These are phyloP conservation scores for Novumbra hubbsi DNA, from an alignment of 2,797 vertebrate genomes.

Conservation along the genomic window DNA sequence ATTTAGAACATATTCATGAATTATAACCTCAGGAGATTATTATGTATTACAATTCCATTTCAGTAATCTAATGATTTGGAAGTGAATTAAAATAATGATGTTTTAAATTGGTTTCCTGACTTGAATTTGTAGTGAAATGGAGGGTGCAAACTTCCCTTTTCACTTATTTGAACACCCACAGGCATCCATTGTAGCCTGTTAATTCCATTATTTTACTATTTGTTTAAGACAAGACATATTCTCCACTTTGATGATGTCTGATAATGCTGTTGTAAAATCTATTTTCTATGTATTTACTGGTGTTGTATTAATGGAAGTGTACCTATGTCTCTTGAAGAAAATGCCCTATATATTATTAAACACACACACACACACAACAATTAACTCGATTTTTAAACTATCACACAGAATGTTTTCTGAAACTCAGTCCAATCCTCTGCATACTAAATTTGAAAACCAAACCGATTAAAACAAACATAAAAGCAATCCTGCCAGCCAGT, in stretches of 20 bases:
- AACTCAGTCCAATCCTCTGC: neutral
- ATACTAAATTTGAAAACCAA: neutral
- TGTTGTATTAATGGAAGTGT: neutral
- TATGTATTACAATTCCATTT: neutral
- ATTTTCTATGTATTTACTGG: constrained; percentile 3
- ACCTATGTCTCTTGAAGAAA: neutral
- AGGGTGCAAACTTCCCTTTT: neutral
- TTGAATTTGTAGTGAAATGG: neutral
- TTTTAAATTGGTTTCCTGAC: neutral
- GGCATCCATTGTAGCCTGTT: neutral
- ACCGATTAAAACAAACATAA: neutral
- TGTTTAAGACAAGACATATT: neutral
- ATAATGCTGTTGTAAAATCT: neutral
- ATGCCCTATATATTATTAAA: neutral
- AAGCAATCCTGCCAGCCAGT: neutral
- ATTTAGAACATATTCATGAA: neutral
- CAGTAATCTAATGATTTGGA: neutral
- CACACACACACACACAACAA: neutral
- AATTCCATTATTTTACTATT: neutral
- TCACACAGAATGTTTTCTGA: neutral
- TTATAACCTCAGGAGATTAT: neutral
- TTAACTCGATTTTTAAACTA: neutral
- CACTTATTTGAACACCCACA: neutral
- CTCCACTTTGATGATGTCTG: neutral
- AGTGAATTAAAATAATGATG: no score